Percentiles rank a stretch among this genome's conserved stretches.
phyloP scores from a whole-genome alignment of 30 jellyfish, hydroid and myxozoan species.

The Chironex yamaguchii region DNA sequence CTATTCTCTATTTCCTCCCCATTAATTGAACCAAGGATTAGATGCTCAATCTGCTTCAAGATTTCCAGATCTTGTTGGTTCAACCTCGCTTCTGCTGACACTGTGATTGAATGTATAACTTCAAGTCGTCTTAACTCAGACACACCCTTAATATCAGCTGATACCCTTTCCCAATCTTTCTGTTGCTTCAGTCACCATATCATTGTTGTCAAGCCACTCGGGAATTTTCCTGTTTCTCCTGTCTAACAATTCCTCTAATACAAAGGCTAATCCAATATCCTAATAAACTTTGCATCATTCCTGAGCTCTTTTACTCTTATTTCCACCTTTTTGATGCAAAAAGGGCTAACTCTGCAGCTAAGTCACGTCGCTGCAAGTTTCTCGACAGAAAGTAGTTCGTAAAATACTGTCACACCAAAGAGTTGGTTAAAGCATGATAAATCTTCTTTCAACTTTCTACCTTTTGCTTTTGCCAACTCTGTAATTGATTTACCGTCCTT shows the following conservation, averaged over 20 bases:
- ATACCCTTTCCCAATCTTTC: neutral
- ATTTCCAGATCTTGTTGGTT: neutral
- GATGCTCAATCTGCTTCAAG: neutral
- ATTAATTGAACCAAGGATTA: neutral
- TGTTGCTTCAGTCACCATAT: neutral
- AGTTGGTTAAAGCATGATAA: neutral
- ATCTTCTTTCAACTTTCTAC: neutral
- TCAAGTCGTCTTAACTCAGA: neutral
- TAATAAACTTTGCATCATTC: neutral
- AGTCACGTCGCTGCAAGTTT: neutral
- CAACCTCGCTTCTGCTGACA: neutral
- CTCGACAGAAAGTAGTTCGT: neutral
- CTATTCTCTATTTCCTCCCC: neutral
- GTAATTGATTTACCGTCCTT: neutral
- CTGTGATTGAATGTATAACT: neutral
- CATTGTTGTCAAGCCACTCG: neutral
- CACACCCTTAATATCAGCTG: neutral
- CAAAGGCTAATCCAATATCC: neutral
- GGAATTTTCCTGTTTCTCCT: neutral
- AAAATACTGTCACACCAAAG: neutral
- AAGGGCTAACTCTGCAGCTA: neutral
- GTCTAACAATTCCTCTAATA: neutral
- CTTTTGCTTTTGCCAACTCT: neutral
- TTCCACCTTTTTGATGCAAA: neutral
- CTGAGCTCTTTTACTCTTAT: neutral